Evolutionary conservation across 2,113 vertebrate genomes (phyloP).

Genomic region (Tragelaphus strepsiceros): DNA sequence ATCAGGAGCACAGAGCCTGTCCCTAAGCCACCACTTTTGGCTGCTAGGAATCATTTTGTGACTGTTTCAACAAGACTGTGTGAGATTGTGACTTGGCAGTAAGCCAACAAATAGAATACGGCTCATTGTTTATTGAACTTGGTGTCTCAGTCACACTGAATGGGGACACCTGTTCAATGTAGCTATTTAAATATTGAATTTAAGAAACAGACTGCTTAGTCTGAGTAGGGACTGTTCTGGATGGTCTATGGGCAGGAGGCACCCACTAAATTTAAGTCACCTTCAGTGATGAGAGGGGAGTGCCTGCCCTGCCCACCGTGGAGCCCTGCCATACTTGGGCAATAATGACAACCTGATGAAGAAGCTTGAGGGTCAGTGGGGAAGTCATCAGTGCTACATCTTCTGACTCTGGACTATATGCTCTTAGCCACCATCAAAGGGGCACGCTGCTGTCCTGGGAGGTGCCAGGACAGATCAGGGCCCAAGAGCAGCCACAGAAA

Average conservation of each 20-base stretch:
- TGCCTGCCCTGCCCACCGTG: background rate
- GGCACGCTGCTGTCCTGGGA: background rate
- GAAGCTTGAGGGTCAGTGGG: background rate
- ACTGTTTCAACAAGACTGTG: background rate
- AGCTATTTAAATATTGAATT: background rate
- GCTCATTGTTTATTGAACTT: background rate
- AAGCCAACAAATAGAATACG: background rate
- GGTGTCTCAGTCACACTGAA: background rate
- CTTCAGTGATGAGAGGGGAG: background rate
- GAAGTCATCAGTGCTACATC: background rate
- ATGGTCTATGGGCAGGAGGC: background rate
- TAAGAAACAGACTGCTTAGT: background rate
- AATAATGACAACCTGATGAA: background rate
- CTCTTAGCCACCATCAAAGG: background rate
- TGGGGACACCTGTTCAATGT: background rate
- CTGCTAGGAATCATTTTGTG: background rate
- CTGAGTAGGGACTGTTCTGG: background rate
- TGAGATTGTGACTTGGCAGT: background rate
- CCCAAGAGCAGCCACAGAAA: background rate
- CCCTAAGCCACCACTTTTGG: background rate
- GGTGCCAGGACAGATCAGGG: background rate
- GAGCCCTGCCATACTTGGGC: background rate
- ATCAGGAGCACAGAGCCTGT: background rate
- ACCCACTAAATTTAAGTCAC: background rate
- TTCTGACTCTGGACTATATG: background rate